These are phyloP conservation scores for Lerista edwardsae DNA, from an alignment of 2,797 vertebrate genomes.

Conservation along the genomic window DNA sequence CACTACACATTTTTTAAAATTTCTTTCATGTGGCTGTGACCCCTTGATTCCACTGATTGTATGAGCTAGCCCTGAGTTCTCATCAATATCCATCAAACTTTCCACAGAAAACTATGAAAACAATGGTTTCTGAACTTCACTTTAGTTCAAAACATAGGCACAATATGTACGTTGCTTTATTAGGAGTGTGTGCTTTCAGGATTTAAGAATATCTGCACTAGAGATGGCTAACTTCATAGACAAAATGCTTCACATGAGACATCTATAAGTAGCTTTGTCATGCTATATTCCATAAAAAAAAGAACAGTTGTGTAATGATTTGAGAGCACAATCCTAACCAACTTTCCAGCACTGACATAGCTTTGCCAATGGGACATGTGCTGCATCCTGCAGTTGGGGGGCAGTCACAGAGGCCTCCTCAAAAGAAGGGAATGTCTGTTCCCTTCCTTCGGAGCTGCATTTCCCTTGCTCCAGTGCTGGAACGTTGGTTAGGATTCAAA, in stretches of 20 bases:
- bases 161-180: neutral
- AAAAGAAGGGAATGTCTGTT: too few species aligned
- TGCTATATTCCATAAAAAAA: too few species aligned
- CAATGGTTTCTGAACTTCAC: neutral
- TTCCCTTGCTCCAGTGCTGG: too few species aligned
- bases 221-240: neutral
- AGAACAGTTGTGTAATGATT: too few species aligned
- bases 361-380: too few species aligned
- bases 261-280: neutral
- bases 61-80: neutral
- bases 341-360: too few species aligned
- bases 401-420: too few species aligned
- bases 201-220: neutral
- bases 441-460: too few species aligned
- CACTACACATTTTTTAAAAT: neutral
- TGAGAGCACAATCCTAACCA: too few species aligned
- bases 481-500: too few species aligned
- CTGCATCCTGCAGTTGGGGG: too few species aligned
- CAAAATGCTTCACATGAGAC: neutral
- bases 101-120: neutral
- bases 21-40: neutral
- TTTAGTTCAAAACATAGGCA: neutral
- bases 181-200: neutral
- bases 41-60: neutral
- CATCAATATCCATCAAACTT: neutral